Evolutionary conservation across 2,888 invertebrate species (phyloP), one percentile per base, ranked within the genome.

Genomic region (Alitta virens): DNA sequence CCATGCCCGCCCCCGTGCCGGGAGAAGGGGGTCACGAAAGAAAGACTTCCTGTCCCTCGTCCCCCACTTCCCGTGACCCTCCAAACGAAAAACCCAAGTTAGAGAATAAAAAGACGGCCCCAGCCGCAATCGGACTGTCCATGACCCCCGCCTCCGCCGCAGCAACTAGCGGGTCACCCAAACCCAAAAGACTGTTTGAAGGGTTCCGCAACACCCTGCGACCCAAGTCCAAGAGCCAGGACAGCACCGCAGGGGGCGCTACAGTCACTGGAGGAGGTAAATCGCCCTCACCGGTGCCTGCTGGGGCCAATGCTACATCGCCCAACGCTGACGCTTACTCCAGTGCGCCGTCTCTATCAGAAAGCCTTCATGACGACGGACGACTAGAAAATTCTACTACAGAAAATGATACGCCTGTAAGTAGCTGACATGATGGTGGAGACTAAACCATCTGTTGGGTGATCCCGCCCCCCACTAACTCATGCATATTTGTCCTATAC

Each of bases 191-290:
- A 63, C 85, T 87, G 74, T 85, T 88, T 75, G 87, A 87, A 72
- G 88, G 88, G 70, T 87, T 88, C 78, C 84, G 85, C 68, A 86
- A 86, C 78, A 87, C 87, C 5, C 80, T 88, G 68, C 83, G 66
- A 42, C 63, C 85, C 64, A 81, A 86, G 73, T 84, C 86, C 71
- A 84, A 84, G 72, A 46, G 46, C n/a, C 46, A 46, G 21, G 46
- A 46, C 46, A 33, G 33, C 12, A 33, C 33, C 7, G 27, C 27
- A 57, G 68, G 64, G 60, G 63, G 58, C 40, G 64, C 61, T 54
- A 65, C 60, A 65, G 70, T 66, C 64, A 65, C 64, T 65, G 65
- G 64, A 33, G 56, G 61, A 24, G 53, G 62, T 38, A 62, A 64
- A 43, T 58, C 60, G 56, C 65, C 66, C 62, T 64, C 71, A 63